phyloP scores from a whole-genome alignment of 1,140 invertebrate genomes.

The Brachionus koreanus region DNA sequence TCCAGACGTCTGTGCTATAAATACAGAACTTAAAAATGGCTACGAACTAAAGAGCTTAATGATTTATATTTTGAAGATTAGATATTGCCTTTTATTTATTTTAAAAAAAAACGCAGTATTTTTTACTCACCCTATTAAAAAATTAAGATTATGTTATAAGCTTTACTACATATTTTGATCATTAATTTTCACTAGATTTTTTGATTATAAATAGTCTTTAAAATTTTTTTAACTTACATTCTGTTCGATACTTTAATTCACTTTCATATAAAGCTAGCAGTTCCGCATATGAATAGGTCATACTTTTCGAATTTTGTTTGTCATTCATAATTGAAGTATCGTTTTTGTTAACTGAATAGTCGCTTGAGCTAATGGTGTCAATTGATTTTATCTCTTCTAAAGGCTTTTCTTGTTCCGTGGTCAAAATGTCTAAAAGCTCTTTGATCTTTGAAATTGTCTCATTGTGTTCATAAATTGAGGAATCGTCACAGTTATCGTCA shows the following conservation, averaged over 20 bases:
- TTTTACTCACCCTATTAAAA: too few species aligned
- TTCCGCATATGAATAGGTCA: constrained; percentile 19
- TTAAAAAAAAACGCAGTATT: too few species aligned
- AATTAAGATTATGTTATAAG: not conserved
- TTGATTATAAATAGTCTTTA: too few species aligned
- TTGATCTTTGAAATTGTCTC: constrained; percentile 22
- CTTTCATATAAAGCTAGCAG: constrained; percentile 39
- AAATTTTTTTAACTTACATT: not conserved
- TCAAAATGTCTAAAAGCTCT: constrained; percentile 14
- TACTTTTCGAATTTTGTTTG: not conserved
- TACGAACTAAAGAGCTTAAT: too few species aligned
- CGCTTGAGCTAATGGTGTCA: constrained; percentile 11
- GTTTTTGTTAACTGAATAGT: not conserved
- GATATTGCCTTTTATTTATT: too few species aligned
- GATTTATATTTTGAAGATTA: too few species aligned
- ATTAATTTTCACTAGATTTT: too few species aligned
- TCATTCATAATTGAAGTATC: not conserved
- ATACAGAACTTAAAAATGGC: too few species aligned
- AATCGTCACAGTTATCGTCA: not conserved
- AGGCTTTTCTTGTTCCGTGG: not conserved
- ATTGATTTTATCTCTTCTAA: not conserved
- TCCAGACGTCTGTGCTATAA: too few species aligned
- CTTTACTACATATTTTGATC: too few species aligned
- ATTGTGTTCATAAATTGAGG: not conserved
- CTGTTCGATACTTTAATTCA: not conserved